phyloP scores from a whole-genome alignment of 2,113 vertebrate species.

The Tychaedon coryphoeus region DNA sequence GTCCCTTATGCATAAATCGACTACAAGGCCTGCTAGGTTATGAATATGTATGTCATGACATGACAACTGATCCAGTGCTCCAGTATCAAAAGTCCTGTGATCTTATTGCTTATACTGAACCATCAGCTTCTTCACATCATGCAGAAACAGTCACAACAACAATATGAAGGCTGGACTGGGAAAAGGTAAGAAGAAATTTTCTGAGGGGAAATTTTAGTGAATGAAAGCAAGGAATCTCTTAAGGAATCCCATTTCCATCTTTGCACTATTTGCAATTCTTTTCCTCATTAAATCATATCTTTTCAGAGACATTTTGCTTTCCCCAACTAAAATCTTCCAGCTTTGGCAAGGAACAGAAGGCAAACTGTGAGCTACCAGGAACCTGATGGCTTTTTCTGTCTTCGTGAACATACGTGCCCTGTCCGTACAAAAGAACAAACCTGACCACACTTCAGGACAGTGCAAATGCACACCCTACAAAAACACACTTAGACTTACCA shows the following conservation, averaged over 20 bases:
- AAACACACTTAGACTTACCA: not conserved
- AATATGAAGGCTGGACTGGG: not conserved
- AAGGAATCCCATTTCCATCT: not conserved
- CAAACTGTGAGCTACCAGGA: not conserved
- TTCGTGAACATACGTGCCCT: fast-evolving
- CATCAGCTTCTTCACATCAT: not conserved
- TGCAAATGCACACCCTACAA: not conserved
- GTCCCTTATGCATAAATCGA: constrained; percentile 48
- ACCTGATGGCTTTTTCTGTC: not conserved
- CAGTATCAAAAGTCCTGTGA: constrained; percentile 3
- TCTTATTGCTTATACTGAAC: not conserved
- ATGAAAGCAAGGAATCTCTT: not conserved
- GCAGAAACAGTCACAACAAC: not conserved
- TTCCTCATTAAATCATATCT: not conserved
- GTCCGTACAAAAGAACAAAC: not conserved
- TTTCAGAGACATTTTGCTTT: not conserved
- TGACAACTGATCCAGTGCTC: constrained; percentile 24
- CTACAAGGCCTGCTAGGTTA: constrained; percentile 39
- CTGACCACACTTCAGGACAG: fast-evolving
- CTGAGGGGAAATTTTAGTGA: not conserved
- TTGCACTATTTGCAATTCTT: constrained; percentile 3
- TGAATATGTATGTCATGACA: constrained; percentile 61
- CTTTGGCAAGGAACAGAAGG: not conserved
- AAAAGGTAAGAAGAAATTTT: not conserved
- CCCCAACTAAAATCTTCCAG: not conserved